Evolutionary conservation across 2,888 invertebrate genomes (phyloP).

Genomic region (Panopea generosa): DNA sequence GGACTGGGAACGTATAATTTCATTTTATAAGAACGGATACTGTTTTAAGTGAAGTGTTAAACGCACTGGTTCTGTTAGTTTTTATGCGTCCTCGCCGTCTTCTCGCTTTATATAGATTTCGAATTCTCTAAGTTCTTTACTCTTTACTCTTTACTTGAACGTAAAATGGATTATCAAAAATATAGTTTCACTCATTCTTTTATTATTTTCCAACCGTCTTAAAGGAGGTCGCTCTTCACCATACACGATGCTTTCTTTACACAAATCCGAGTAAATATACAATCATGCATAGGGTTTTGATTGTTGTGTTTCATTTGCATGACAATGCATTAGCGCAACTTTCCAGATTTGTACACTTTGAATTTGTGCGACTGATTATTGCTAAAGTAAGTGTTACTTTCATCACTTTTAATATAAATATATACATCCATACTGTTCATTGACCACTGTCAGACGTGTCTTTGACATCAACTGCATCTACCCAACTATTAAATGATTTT

Average conservation of each 20-base stretch:
- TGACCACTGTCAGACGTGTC: slow-evolving; percentile 2
- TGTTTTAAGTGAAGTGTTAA: slow-evolving; percentile 48
- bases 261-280: slow-evolving; percentile 35
- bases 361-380: slow-evolving; percentile 8
- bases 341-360: slow-evolving; percentile 24
- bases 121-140: slow-evolving; percentile 32
- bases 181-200: slow-evolving; percentile 26
- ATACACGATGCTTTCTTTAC: slow-evolving; percentile 41
- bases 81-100: slow-evolving; percentile 13
- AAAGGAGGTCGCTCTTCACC: slow-evolving; percentile 35
- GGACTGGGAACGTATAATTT: slow-evolving; percentile 63
- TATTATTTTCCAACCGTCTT: slow-evolving; percentile 41
- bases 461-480: slow-evolving; percentile 48
- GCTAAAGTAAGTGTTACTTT: slow-evolving; percentile 14
- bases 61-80: slow-evolving; percentile 32
- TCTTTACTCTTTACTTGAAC: slow-evolving; percentile 30
- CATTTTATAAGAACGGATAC: slow-evolving; percentile 34
- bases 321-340: slow-evolving; percentile 9
- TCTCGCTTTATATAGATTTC: slow-evolving; percentile 49
- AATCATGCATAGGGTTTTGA: background rate
- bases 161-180: slow-evolving; percentile 36
- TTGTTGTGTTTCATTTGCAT: background rate
- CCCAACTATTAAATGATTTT: slow-evolving; percentile 48
- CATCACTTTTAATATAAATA: slow-evolving; percentile 26
- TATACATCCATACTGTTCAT: slow-evolving; percentile 26